Evolutionary conservation across 2,797 vertebrate genomes (phyloP).

Genomic region (Pseudochirops corinnae): DNA sequence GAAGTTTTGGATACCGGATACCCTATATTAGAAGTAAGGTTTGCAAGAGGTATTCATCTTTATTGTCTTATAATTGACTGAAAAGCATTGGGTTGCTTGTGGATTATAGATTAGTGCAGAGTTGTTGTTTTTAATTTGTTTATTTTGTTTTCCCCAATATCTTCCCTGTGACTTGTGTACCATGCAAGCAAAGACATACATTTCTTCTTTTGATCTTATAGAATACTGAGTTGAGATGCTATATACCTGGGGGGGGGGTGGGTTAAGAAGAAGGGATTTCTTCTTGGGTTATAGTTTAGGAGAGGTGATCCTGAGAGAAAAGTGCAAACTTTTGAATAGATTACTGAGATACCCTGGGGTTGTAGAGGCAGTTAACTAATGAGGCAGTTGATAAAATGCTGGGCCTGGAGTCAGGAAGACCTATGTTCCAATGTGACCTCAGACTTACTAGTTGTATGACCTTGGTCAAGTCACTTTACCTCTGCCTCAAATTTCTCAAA

Average conservation of each 20-base stretch:
- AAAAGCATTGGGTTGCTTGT: not conserved
- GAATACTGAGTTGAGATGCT: not conserved
- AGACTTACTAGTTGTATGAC: not conserved
- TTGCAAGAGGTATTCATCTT: not conserved
- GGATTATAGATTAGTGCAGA: not conserved
- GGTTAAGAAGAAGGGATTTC: not conserved
- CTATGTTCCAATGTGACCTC: not conserved
- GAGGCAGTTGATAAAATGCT: not conserved
- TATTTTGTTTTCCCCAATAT: not conserved
- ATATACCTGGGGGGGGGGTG: not conserved
- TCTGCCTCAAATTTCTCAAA: not conserved
- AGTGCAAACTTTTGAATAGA: not conserved
- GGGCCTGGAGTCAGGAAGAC: not conserved
- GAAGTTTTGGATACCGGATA: not conserved
- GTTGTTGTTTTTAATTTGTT: not conserved
- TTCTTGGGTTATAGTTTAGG: not conserved
- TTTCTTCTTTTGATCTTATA: not conserved
- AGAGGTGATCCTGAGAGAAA: not conserved
- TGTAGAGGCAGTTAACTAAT: not conserved
- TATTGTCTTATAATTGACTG: not conserved
- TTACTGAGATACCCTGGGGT: not conserved
- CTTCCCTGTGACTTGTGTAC: not conserved
- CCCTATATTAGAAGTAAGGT: not conserved
- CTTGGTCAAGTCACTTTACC: not conserved
- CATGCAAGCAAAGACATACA: not conserved